phyloP scores from a whole-genome alignment of 2,113 vertebrate species.

The Pelmatolapia mariae region DNA sequence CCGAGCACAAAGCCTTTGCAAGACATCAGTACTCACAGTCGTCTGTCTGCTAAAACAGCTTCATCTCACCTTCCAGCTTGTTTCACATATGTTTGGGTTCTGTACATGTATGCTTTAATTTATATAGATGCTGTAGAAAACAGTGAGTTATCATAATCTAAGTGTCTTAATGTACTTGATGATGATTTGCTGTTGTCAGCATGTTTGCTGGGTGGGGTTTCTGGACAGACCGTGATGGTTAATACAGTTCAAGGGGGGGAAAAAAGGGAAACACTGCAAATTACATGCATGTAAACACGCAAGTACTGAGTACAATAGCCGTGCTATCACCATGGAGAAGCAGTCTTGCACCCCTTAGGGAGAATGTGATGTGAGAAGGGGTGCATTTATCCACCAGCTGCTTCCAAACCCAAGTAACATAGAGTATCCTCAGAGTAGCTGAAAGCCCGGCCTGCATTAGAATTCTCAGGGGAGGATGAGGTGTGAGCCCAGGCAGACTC shows the following conservation, averaged over 20 bases:
- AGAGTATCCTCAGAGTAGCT: background rate
- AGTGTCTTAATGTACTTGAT: background rate
- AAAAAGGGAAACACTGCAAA: background rate
- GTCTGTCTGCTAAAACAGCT: background rate
- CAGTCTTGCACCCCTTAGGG: background rate
- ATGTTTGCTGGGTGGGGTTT: background rate
- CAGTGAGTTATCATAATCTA: background rate
- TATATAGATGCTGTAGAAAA: background rate
- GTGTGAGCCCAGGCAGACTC: background rate
- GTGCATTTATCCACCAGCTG: background rate
- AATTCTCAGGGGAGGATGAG: background rate
- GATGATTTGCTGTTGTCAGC: background rate
- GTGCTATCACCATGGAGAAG: conserved; percentile 38
- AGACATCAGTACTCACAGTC: background rate
- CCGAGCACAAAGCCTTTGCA: background rate
- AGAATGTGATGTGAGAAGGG: background rate
- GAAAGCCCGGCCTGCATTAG: background rate
- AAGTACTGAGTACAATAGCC: background rate
- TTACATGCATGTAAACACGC: background rate
- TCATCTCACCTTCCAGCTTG: background rate
- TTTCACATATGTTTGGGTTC: background rate
- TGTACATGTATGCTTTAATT: background rate
- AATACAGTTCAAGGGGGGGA: background rate
- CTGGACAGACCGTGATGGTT: background rate
- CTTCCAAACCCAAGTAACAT: background rate